Base-by-base conservation (phyloP, 1,140 invertebrate genomes). In the Plectrocnemia conspersa region DNA sequence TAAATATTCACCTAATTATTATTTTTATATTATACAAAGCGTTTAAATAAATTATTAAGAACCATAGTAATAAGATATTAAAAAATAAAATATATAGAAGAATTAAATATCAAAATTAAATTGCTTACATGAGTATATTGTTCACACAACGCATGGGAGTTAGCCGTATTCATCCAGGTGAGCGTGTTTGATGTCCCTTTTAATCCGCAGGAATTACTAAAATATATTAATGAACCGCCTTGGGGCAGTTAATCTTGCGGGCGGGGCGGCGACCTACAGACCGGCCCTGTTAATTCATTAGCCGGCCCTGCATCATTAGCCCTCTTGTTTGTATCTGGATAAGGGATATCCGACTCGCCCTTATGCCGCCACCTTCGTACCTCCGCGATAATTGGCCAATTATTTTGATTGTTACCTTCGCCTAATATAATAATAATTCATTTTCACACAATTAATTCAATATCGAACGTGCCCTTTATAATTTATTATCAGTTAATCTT, bases 221-320 rank as follows among this genome's bases (percentile, higher is more conserved):
- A 52, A 52, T 52, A 52, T 52, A 52, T 52, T 52, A 52, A 52
- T 52, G 49, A 52, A 52, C 36, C 47, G 47, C 33, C 47, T 11
- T 18, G 23, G 48, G 36, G 49, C 42, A 52, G 55, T 58, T 58
- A 58, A 58, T 58, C 55, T 58, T 58, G 41, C 36, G 46, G 36
- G 23, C 50, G 48, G 48, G 32, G 32, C 22, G 32, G 38, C 29
- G 49, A 53, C 49, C 54, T 24, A 25, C 24, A 10, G 24, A 9
- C 47, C 40, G 25, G 22, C 42, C 29, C 57, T 15, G 57, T 48
- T 59, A 59, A 59, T 59, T 59, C 57, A 59, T 59, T 59, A 59
- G 27, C 46, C 38, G 52, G 38, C 38, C 42, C 45, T 33, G 56
- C 40, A 55, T 55, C 52, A 55, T 59, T 55, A 55, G 57, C 52